phyloP scores from a whole-genome alignment of 64 coral and sea anemone species.

The Actinia tenebrosa region DNA sequence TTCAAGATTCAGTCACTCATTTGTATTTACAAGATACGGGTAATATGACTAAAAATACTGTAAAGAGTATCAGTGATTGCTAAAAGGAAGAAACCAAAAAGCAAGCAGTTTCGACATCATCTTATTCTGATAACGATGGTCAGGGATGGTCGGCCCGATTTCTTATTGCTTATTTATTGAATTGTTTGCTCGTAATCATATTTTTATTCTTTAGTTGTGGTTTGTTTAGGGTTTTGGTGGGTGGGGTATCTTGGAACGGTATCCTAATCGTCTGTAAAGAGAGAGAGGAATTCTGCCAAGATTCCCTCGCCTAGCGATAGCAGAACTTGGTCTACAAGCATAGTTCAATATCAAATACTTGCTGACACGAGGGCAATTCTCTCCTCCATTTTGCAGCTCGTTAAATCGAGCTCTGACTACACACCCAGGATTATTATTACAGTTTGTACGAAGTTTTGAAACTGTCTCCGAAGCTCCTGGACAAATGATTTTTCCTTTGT shows the following conservation, averaged over 20 bases:
- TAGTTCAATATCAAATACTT: constrained; percentile 82
- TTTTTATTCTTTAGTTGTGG: background rate
- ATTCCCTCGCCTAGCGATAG: constrained; percentile 62
- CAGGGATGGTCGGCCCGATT: no score
- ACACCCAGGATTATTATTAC: constrained; percentile 80
- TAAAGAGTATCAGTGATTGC: no score
- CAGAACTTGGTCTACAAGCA: constrained; percentile 59
- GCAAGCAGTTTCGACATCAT: no score
- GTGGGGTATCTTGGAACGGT: constrained; percentile 39
- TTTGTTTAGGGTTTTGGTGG: background rate
- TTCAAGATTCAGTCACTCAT: no score
- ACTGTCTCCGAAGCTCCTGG: constrained; percentile 78
- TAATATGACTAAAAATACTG: no score
- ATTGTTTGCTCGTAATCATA: background rate
- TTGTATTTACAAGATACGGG: no score
- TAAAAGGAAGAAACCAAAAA: no score
- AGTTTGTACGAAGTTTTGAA: constrained; percentile 68
- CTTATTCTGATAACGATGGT: no score
- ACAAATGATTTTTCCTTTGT: constrained; percentile 47
- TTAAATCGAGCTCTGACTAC: constrained; percentile 49
- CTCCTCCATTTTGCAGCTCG: constrained; percentile 85
- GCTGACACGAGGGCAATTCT: constrained; percentile 72
- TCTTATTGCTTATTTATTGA: background rate
- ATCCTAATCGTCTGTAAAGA: constrained; percentile 45
- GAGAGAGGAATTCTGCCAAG: constrained; percentile 80